Evolutionary conservation across 2,888 invertebrate species (phyloP).

Genomic region (Ischnus inquisitorius): DNA sequence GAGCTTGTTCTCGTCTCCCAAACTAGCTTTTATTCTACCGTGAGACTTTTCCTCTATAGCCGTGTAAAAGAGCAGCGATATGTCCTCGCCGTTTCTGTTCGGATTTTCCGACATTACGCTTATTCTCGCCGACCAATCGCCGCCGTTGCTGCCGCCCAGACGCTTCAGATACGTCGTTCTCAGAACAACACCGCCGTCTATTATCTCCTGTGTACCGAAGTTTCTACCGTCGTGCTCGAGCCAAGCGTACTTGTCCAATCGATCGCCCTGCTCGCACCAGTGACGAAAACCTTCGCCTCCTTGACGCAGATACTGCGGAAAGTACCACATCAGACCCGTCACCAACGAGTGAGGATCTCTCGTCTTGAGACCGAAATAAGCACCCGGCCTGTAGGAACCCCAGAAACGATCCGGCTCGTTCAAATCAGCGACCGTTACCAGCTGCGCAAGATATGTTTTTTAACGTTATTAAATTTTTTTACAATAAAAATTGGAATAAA

Average conservation of each 20-base stretch:
- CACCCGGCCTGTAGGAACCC: constrained; percentile 96
- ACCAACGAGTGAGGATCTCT: constrained; percentile 95
- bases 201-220: constrained; percentile 96
- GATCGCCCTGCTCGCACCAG: constrained; percentile 96
- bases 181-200: constrained; percentile 92
- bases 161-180: constrained; percentile 96
- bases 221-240: constrained; percentile 95
- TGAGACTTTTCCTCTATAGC: constrained; percentile 92
- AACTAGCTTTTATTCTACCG: constrained; percentile 87
- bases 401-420: constrained; percentile 94
- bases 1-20: constrained; percentile 86
- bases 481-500: neutral
- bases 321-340: constrained; percentile 99
- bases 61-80: constrained; percentile 93
- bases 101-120: constrained; percentile 86
- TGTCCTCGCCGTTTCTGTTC: constrained; percentile 82
- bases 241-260: constrained; percentile 94
- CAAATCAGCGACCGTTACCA: constrained; percentile 90
- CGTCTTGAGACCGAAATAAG: constrained; percentile 96
- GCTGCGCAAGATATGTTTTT: constrained; percentile 84
- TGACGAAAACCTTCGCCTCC: constrained; percentile 93
- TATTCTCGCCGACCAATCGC: constrained; percentile 97
- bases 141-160: constrained; percentile 92
- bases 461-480: neutral
- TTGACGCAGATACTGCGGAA: constrained; percentile 89